These are phyloP conservation scores for Monopterus albus DNA, from an alignment of 2,113 vertebrate genomes.

Conservation along the genomic window DNA sequence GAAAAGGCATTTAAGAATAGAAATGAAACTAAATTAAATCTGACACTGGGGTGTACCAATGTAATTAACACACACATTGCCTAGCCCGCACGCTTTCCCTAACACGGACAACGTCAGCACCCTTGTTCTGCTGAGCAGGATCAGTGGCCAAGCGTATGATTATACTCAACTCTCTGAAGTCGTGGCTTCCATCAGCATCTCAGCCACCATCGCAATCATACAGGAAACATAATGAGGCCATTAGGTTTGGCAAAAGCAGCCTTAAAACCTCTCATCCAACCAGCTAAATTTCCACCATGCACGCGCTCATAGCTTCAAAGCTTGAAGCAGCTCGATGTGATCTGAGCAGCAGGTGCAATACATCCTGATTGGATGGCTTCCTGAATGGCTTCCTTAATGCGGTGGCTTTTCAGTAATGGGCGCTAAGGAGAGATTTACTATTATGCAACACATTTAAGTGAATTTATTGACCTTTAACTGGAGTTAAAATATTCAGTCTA, in stretches of 20 bases:
- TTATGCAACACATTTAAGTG: conserved; percentile 55
- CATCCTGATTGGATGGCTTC: conserved; percentile 61
- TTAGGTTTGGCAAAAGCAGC: conserved; percentile 54
- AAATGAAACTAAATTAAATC: conserved; percentile 62
- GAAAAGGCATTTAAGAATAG: conserved; percentile 51
- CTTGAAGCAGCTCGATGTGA: conserved; percentile 52
- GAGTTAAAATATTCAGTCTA: conserved; percentile 34
- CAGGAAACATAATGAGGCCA: conserved; percentile 69
- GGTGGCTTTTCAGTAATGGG: conserved; percentile 9
- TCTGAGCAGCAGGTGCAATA: conserved; percentile 51
- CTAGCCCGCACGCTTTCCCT: conserved; percentile 4
- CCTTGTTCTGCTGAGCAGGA: conserved; percentile 55
- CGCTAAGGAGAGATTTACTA: conserved; percentile 33
- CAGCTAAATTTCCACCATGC: conserved; percentile 22
- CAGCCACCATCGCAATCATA: conserved; percentile 50
- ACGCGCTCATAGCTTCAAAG: conserved; percentile 40
- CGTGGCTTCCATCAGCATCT: conserved; percentile 43
- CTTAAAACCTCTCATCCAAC: conserved; percentile 45
- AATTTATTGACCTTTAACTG: conserved; percentile 53
- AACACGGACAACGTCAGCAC: conserved; percentile 41
- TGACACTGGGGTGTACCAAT: conserved; percentile 53
- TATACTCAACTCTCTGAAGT: conserved; percentile 55
- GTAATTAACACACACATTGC: conserved; percentile 55
- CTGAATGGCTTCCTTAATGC: conserved; percentile 62
- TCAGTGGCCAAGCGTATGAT: conserved; percentile 73